Base-by-base conservation (phyloP, 2,113 vertebrate species). In the Oreochromis aureus region DNA sequence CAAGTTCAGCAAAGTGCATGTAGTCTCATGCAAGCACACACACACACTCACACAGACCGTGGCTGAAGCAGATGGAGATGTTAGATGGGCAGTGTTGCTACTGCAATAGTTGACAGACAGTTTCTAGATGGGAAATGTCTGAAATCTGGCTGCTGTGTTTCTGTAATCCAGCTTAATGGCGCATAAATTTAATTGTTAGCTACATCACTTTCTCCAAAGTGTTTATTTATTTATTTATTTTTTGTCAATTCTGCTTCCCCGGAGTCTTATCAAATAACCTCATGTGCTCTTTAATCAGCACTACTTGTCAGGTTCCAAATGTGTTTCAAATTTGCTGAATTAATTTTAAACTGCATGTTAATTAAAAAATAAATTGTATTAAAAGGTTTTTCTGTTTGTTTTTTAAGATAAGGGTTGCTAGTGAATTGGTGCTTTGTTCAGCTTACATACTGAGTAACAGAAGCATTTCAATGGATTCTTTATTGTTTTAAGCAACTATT, bases 1-100 rank as follows among this genome's bases (percentile, higher is more conserved):
- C 92, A 92, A 94, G 94, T 92, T 94, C 93, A 95, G 93, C 93
- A 94, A 93, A 95, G 90, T 91, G 82, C 85, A 83, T 27, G 73
- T 80, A 44, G 63, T 82, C 82, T 87, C 83, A 71, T 55, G 85
- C 80, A 91, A 85, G 76, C 19, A 51, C 83, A 90, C 22, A 86
- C 54, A 69, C 66, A 84, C 58, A 78, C 84, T 83, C 15, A 61
- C 32, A 66, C 3, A 63, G 55, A 63, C 12, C 18, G 4, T 80
- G 81, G 66, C 84, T 83, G 79, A 91, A 80, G 88, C 94, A 94
- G 91, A 94, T 90, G 90, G 90, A 89, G 82, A 80, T 82, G 83
- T 89, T 58, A 81, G 54, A 91, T 81, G 84, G 46, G 58, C 61
- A 71, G 86, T n/a, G 66, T 44, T 82, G 78, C 85, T 88, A 53